Conservation (phyloP, 1,140 invertebrate genomes). For the Piezodorus guildinii region DNA sequence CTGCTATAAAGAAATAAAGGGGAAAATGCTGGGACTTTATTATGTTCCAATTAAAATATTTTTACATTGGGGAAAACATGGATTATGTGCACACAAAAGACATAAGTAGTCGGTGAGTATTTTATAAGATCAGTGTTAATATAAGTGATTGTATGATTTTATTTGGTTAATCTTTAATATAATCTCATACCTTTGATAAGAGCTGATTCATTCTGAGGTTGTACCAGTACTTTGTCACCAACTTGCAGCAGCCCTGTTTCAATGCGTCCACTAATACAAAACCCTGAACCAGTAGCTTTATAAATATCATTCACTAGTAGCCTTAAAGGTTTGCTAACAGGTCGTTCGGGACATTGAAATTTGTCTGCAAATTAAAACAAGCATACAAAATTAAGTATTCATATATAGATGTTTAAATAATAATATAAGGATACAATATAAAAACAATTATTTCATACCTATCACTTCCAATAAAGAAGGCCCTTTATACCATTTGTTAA, state of each 20-base stretch:
- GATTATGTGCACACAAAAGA: no score
- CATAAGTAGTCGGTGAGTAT: no score
- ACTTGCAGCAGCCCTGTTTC: constrained; percentile 78
- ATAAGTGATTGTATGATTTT: no score
- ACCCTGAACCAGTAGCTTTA: constrained; percentile 78
- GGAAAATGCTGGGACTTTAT: no score
- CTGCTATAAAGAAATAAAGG: no score
- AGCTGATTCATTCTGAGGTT: constrained; percentile 71
- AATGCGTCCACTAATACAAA: constrained; percentile 78
- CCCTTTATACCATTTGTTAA: constrained; percentile 79
- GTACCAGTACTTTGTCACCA: constrained; percentile 77
- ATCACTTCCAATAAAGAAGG: constrained; percentile 70
- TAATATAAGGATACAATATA: background rate
- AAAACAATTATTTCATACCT: constrained; percentile 38
- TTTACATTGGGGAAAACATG: no score
- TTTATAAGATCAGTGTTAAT: no score
- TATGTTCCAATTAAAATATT: no score
- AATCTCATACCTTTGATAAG: constrained; percentile 56
- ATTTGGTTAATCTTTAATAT: no score
- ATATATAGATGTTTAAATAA: no score
- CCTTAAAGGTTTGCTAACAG: constrained; percentile 81
- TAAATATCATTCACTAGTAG: constrained; percentile 89
- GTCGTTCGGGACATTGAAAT: constrained; percentile 70
- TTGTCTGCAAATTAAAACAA: constrained; percentile 43
- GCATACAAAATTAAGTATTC: constrained; percentile 1